These are phyloP conservation scores for Torymus texanus DNA, from an alignment of 2,888 invertebrate species.

Conservation along the genomic window DNA sequence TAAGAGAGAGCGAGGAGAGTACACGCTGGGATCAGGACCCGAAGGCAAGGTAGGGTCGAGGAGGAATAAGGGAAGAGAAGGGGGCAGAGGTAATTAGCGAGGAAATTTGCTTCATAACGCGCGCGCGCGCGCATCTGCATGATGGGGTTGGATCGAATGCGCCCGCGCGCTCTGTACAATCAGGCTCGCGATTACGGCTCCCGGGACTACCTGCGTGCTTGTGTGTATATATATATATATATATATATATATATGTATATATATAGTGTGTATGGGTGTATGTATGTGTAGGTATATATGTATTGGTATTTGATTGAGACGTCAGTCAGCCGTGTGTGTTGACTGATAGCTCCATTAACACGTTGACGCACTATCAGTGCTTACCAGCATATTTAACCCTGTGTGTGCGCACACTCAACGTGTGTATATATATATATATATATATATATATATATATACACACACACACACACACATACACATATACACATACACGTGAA, in stretches of 20 bases:
- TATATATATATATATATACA: no score
- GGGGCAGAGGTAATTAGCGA: constrained; percentile 31
- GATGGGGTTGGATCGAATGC: constrained; percentile 48
- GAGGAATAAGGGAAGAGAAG: not conserved
- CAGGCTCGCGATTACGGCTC: constrained; percentile 54
- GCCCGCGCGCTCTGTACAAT: constrained; percentile 40
- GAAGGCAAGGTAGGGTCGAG: no score
- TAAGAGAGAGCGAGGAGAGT: no score
- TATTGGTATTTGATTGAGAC: constrained; percentile 68
- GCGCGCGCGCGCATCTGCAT: constrained; percentile 46
- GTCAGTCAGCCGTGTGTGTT: constrained; percentile 67
- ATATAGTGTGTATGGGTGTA: no score
- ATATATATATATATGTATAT: no score
- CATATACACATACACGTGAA: not conserved
- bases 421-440: no score
- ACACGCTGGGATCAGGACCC: no score
- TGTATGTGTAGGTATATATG: not conserved
- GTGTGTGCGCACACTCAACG: not conserved
- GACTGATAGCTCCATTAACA: constrained; percentile 70
- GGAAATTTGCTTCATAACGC: constrained; percentile 40
- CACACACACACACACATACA: no score
- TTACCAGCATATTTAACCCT: constrained; percentile 60
- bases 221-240: no score
- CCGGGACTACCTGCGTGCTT: not conserved
- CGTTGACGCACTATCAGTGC: constrained; percentile 65